phyloP scores from a whole-genome alignment of 2,888 invertebrate species.

The Amphipoea oculea region DNA sequence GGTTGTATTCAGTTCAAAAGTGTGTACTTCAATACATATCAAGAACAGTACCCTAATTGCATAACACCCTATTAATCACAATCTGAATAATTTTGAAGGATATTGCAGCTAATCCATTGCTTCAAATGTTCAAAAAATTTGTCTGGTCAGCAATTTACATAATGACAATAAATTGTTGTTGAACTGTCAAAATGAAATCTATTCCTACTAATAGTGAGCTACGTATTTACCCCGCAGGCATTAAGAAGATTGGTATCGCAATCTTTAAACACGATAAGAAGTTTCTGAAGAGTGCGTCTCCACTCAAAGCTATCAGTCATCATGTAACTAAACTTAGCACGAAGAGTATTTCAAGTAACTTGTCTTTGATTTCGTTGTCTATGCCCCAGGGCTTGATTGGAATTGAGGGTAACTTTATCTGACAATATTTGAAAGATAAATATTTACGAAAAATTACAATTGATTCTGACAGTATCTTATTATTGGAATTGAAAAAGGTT shows the following conservation, averaged over 20 bases:
- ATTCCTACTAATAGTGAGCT: too few relatives aligned
- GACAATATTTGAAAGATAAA: constrained; percentile 40
- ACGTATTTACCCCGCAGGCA: too few relatives aligned
- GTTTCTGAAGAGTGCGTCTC: constrained; percentile 39
- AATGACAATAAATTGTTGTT: too few relatives aligned
- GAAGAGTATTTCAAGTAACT: constrained; percentile 61
- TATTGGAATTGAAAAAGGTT: constrained; percentile 11
- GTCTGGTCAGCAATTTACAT: too few relatives aligned
- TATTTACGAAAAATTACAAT: constrained; percentile 35
- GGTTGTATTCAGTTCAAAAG: neutral
- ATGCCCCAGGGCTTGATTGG: constrained; percentile 65
- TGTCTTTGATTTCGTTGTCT: constrained; percentile 69
- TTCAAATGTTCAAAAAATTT: too few relatives aligned
- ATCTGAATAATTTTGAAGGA: too few relatives aligned
- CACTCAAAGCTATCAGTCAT: constrained; percentile 47
- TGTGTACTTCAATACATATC: neutral
- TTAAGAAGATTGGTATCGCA: neutral
- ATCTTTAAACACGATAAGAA: neutral
- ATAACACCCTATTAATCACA: too few relatives aligned
- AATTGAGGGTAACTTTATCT: constrained; percentile 59
- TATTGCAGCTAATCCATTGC: too few relatives aligned
- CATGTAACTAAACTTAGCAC: constrained; percentile 52
- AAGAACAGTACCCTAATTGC: neutral
- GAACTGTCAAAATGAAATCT: too few relatives aligned
- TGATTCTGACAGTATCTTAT: constrained; percentile 15